These are phyloP conservation scores for Drosophila kanekoi DNA, from an alignment of 2,888 invertebrate genomes.

Conservation along the genomic window DNA sequence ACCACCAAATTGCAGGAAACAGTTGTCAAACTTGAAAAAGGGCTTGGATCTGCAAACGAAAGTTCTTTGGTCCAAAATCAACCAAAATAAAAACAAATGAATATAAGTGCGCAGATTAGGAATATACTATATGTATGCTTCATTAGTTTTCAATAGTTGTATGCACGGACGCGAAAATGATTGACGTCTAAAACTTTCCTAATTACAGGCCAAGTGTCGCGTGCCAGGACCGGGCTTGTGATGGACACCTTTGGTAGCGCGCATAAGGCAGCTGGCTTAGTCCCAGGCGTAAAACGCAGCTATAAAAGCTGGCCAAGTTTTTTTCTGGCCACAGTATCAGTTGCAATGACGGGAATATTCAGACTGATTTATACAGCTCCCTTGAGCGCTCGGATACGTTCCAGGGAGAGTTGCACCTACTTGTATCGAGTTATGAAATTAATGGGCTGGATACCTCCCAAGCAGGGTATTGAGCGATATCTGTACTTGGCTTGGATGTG, in stretches of 20 bases:
- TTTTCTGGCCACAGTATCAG: neutral
- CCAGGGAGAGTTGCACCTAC: constrained; percentile 45
- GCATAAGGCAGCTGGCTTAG: constrained; percentile 15
- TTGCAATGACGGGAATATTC: constrained; percentile 29
- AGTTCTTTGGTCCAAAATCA: no score
- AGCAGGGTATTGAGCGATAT: constrained; percentile 35
- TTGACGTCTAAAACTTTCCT: constrained; percentile 4
- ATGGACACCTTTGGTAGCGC: neutral
- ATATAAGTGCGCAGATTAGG: no score
- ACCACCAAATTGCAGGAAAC: no score
- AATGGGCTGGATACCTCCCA: constrained; percentile 50
- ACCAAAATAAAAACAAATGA: no score
- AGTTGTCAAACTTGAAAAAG: no score
- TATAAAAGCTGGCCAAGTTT: constrained; percentile 17
- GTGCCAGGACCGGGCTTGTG: neutral
- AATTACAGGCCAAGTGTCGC: constrained; percentile 13
- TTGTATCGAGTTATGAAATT: constrained; percentile 38
- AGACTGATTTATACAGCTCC: constrained; percentile 43
- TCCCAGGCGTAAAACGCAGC: neutral
- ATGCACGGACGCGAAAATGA: constrained; percentile 1
- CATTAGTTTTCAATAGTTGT: no score
- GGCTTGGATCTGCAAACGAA: no score
- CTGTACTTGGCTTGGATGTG: constrained; percentile 41
- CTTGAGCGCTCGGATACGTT: constrained; percentile 29
- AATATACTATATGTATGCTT: no score